Conservation (phyloP, 1,140 invertebrate species). For the Aphaenogaster rudis region DNA sequence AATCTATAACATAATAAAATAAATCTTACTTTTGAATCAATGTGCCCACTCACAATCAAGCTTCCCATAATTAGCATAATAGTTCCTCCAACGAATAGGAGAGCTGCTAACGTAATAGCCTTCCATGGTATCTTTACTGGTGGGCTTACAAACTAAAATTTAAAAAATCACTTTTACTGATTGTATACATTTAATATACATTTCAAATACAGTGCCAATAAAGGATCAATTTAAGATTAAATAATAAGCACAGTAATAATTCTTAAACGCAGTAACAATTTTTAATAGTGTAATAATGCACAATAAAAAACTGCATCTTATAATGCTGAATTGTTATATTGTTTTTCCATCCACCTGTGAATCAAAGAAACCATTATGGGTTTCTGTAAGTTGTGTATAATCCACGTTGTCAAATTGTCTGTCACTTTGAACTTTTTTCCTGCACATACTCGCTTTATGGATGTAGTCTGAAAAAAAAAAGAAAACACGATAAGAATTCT, state of each 20-base stretch:
- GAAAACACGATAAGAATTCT: background rate
- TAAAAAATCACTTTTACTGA: conserved; percentile 6
- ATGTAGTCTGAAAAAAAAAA: conserved; percentile 85
- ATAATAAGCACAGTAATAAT: background rate
- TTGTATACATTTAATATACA: background rate
- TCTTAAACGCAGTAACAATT: background rate
- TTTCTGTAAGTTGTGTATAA: conserved; percentile 90
- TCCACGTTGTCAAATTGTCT: conserved; percentile 88
- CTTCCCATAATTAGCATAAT: conserved; percentile 91
- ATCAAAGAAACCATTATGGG: conserved; percentile 91
- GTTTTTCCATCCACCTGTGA: conserved; percentile 87
- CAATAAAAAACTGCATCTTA: background rate
- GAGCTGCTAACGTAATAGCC: conserved; percentile 91
- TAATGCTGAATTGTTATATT: background rate
- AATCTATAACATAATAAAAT: background rate
- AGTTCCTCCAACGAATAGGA: conserved; percentile 92
- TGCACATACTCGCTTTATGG: conserved; percentile 88
- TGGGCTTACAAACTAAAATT: conserved; percentile 88
- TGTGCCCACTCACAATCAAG: conserved; percentile 92
- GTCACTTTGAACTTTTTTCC: conserved; percentile 85
- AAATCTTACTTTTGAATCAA: conserved; percentile 90
- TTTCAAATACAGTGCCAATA: background rate
- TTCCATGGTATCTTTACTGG: conserved; percentile 92
- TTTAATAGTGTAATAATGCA: background rate
- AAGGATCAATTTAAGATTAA: background rate